A percentile compares a stretch with the other conserved stretches of the same genome.
phyloP scores from a whole-genome alignment of 2,888 invertebrate species.

The Venustoraphidia nigricollis region DNA sequence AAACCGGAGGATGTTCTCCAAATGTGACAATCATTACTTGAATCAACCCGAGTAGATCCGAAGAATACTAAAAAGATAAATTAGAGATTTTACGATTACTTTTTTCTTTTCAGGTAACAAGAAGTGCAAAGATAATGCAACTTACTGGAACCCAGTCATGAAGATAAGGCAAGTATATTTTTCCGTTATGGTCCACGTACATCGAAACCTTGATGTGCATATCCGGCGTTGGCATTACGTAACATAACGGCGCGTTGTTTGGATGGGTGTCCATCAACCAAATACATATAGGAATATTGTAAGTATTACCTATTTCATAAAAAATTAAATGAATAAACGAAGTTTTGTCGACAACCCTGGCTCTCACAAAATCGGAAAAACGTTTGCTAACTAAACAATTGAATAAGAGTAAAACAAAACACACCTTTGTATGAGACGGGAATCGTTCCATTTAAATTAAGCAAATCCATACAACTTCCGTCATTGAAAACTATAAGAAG shows the following conservation, averaged over 20 bases:
- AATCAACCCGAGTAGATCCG: slow-evolving; percentile 77
- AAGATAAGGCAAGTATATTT: slow-evolving; percentile 90
- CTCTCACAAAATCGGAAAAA: background rate
- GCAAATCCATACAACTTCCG: slow-evolving; percentile 63
- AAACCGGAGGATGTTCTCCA: slow-evolving; percentile 91
- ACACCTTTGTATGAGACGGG: slow-evolving; percentile 80
- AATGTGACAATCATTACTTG: slow-evolving; percentile 86
- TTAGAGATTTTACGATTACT: slow-evolving; percentile 3
- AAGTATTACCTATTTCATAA: slow-evolving; percentile 42
- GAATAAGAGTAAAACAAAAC: background rate
- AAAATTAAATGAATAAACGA: too few relatives aligned
- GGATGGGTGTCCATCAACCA: slow-evolving; percentile 98
- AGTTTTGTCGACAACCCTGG: too few relatives aligned
- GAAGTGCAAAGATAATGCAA: slow-evolving; percentile 8
- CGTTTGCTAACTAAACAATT: background rate
- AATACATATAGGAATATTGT: slow-evolving; percentile 93
- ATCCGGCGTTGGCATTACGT: slow-evolving; percentile 83
- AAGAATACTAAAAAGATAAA: slow-evolving; percentile 39
- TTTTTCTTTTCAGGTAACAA: slow-evolving; percentile 1
- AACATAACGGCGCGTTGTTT: slow-evolving; percentile 86
- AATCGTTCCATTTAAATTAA: slow-evolving; percentile 81
- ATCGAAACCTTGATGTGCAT: slow-evolving; percentile 93
- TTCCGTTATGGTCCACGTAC: slow-evolving; percentile 89
- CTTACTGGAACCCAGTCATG: slow-evolving; percentile 79
- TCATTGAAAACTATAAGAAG: slow-evolving; percentile 63